phyloP scores from a whole-genome alignment of 2,888 invertebrate species.

The Trichogramma evanescens region DNA sequence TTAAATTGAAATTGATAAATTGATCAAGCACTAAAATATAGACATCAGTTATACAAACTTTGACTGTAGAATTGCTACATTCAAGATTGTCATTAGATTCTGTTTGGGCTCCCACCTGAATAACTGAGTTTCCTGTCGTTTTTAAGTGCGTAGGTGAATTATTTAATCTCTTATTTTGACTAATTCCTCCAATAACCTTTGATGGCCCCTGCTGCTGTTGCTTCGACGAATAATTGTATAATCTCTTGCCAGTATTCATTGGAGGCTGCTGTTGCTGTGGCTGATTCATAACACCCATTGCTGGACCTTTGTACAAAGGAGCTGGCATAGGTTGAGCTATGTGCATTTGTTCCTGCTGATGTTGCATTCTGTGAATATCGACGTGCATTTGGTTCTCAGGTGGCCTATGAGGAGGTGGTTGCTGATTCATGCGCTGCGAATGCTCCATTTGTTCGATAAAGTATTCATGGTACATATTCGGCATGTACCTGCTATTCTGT shows the following conservation, averaged over 20 bases:
- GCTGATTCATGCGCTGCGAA: slow-evolving; percentile 7
- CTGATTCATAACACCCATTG: slow-evolving; percentile 19
- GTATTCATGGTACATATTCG: neutral
- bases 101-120: too few species aligned
- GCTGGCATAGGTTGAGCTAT: slow-evolving; percentile 1
- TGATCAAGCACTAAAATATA: too few species aligned
- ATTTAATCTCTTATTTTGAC: slow-evolving; percentile 18
- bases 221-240: slow-evolving; percentile 21
- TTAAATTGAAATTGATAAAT: neutral
- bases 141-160: slow-evolving; percentile 31
- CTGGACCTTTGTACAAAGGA: neutral
- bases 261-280: slow-evolving; percentile 25
- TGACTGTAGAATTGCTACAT: too few species aligned
- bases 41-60: too few species aligned
- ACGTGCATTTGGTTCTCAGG: slow-evolving; percentile 30
- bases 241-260: slow-evolving; percentile 25
- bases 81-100: too few species aligned
- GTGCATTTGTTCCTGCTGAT: slow-evolving; percentile 21
- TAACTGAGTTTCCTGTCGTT: too few species aligned
- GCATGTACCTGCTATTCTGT: neutral
- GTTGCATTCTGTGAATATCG: slow-evolving; percentile 28
- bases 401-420: slow-evolving; percentile 7
- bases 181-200: too few species aligned
- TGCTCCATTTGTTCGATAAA: slow-evolving; percentile 12
- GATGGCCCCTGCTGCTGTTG: too few species aligned